Evolutionary conservation across 2,113 vertebrate species (phyloP).

Genomic region (Malurus elegans): DNA sequence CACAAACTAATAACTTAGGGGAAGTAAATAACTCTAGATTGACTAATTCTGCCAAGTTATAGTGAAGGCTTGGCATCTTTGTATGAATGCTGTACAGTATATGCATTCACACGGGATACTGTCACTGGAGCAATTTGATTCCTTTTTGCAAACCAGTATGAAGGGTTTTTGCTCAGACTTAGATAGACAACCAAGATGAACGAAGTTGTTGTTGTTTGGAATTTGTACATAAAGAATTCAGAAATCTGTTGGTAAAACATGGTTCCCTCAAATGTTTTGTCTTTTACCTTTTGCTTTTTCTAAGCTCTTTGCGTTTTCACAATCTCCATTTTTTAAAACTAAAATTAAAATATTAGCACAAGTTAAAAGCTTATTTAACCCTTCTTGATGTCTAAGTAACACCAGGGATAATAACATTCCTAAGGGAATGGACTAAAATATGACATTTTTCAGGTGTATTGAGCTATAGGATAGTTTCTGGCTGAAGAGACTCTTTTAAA

Average conservation of each 20-base stretch:
- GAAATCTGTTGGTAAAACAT: background rate
- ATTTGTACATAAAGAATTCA: background rate
- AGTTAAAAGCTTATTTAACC: background rate
- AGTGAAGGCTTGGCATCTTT: background rate
- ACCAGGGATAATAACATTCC: background rate
- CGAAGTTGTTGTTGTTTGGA: background rate
- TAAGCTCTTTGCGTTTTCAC: background rate
- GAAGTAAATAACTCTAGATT: background rate
- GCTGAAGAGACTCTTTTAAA: background rate
- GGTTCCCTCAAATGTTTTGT: background rate
- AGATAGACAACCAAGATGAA: background rate
- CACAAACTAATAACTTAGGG: background rate
- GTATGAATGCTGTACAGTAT: background rate
- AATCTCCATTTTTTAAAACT: background rate
- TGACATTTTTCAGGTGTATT: background rate
- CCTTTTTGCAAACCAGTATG: background rate
- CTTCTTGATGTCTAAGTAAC: background rate
- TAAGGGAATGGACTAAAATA: background rate
- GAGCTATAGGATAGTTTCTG: background rate
- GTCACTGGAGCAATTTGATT: background rate
- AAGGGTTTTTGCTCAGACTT: background rate
- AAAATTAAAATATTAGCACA: background rate
- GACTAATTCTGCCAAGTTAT: background rate
- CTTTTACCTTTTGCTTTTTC: background rate
- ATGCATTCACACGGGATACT: rapidly evolving